Base-by-base conservation (phyloP, 2,888 invertebrate genomes). In the Eucera pruinosa region DNA sequence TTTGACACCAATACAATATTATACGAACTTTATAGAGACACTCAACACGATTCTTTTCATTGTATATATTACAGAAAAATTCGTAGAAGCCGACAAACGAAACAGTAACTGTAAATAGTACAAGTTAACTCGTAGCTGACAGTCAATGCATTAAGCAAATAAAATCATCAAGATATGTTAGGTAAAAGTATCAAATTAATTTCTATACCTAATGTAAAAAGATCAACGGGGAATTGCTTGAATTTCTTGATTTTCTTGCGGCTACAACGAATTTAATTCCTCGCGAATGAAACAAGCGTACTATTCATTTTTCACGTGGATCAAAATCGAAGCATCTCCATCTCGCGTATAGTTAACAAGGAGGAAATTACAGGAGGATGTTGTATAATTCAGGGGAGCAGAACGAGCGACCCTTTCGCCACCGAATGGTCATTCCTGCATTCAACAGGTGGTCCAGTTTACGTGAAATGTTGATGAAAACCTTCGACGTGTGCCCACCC, bases 391-490 rank as follows among this genome's bases (percentile, higher is more conserved):
- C 86, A 86, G 77, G 80, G 78, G 66, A 78, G 75, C 58, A 69
- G 78, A 82, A 83, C 80, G 84, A 80, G 69, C 74, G 81, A 83
- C 84, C 82, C 83, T 78, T 87, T 85, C 72, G 72, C 83, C 69
- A 78, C 78, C 80, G 75, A 82, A 83, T 85, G 84, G 87, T 88
- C 87, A 87, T 83, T 86, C 72, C 80, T 67, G 68, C 76, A 82
- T 82, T 88, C 89, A 89, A 89, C 89, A 89, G 87, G 89, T 88
- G 87, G 88, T 80, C 76, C 87, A 80, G 80, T 84, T 84, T 81
- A 73, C 82, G 85, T 88, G 86, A 85, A 88, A 87, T 83, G 85
- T 87, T 87, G 82, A 86, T 87, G 84, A 88, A 88, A 85, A 86
- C 82, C 84, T 82, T 78, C 76, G 65, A 75, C 78, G 78, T 71